These are phyloP conservation scores for Eciton burchellii DNA, from an alignment of 1,140 invertebrate species.

Conservation along the genomic window DNA sequence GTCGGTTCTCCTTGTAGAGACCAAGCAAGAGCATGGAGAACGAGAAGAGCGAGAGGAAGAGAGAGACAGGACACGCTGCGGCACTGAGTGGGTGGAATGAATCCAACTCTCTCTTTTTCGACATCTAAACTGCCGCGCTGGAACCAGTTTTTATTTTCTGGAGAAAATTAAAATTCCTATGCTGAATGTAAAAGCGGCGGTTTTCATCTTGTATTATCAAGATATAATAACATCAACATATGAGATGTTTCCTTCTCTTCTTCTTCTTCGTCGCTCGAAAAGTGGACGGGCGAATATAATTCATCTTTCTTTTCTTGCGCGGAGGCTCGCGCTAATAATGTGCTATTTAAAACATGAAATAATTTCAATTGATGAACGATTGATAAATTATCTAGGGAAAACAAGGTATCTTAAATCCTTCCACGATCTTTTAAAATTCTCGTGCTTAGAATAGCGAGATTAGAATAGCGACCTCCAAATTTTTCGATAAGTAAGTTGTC, in stretches of 20 bases:
- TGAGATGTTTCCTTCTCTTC: conserved; percentile 44
- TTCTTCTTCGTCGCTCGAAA: conserved; percentile 22
- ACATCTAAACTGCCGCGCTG: conserved; percentile 8
- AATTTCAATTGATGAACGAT: neutral
- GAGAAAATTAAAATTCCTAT: conserved; percentile 76
- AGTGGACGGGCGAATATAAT: neutral
- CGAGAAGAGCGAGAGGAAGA: conserved; percentile 41
- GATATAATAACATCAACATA: conserved; percentile 52
- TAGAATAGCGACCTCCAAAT: neutral
- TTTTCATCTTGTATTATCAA: conserved; percentile 74
- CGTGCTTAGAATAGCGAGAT: neutral
- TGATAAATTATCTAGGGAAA: too few relatives aligned
- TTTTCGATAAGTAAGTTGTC: neutral
- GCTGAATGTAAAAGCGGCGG: conserved; percentile 65
- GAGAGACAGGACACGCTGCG: conserved; percentile 16
- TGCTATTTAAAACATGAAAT: neutral
- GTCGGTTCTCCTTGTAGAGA: conserved; percentile 43
- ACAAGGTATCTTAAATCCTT: too few relatives aligned
- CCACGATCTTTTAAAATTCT: neutral
- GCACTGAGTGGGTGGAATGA: conserved; percentile 71
- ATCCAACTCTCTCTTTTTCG: conserved; percentile 63
- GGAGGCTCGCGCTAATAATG: neutral
- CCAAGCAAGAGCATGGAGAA: conserved; percentile 24
- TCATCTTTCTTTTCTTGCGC: neutral
- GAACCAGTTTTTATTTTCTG: conserved; percentile 73